Conservation (phyloP, 2,888 invertebrate species). For the Quadroppia sp. region DNA sequence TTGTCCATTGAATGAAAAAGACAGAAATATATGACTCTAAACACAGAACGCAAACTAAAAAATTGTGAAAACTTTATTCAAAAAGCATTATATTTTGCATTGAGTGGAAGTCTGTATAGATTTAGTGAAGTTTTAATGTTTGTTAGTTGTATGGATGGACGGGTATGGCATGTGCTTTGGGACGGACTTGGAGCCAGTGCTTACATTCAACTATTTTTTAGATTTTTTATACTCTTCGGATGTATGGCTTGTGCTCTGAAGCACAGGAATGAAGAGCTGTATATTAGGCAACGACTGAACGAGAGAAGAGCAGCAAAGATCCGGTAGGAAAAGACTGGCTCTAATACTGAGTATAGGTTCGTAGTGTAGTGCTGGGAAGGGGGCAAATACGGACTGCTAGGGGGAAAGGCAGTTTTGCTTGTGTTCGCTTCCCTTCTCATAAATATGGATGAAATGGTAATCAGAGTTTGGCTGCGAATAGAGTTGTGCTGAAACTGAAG, state of each 20-base stretch:
- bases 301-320: constrained; percentile 34
- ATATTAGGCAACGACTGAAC: constrained; percentile 15
- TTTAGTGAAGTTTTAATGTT: constrained; percentile 12
- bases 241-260: constrained; percentile 32
- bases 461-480: constrained; percentile 19
- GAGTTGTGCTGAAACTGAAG: constrained; percentile 16
- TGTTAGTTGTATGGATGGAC: constrained; percentile 30
- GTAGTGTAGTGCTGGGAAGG: neutral
- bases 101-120: constrained; percentile 31
- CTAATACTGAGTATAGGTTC: constrained; percentile 33
- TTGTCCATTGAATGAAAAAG: constrained; percentile 34
- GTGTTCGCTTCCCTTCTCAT: constrained; percentile 36
- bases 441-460: constrained; percentile 37
- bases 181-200: neutral
- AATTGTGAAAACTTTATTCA: neutral
- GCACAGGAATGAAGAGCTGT: constrained; percentile 16
- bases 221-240: neutral
- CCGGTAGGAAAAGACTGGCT: constrained; percentile 31
- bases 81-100: constrained; percentile 26
- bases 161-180: constrained; percentile 36
- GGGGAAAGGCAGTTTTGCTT: constrained; percentile 30
- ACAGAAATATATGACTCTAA: constrained; percentile 18
- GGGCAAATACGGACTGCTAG: constrained; percentile 32
- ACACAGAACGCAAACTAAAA: constrained; percentile 24
- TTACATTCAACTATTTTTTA: neutral